Conservation (phyloP, 2,113 vertebrate species). For the Trichomycterus rosablanca region DNA sequence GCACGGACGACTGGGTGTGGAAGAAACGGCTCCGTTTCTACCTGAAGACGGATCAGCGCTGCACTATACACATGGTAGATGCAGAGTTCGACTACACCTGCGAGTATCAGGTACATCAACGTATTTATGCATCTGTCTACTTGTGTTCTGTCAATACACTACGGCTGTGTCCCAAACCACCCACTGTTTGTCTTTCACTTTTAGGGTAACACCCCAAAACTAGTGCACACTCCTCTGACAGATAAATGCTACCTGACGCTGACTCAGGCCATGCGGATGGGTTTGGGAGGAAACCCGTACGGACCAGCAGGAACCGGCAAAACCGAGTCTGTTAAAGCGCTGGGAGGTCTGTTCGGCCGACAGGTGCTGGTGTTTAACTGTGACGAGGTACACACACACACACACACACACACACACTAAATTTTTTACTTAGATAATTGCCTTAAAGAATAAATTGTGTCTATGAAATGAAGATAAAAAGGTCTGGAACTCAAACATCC, state of each 20-base stretch:
- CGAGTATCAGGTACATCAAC: conserved; percentile 84
- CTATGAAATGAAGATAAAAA: too few species aligned
- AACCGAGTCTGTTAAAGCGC: conserved; percentile 94
- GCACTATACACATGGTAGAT: conserved; percentile 89
- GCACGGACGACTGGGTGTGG: conserved; percentile 83
- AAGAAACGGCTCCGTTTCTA: conserved; percentile 94
- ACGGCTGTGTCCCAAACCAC: background rate
- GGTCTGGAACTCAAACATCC: too few species aligned
- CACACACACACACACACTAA: conserved; percentile 13
- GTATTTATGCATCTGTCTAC: background rate
- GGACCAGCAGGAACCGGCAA: conserved; percentile 96
- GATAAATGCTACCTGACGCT: conserved; percentile 97
- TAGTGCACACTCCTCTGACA: conserved; percentile 94
- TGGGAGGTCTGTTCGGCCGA: conserved; percentile 90
- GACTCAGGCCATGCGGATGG: conserved; percentile 96
- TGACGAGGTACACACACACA: conserved; percentile 80
- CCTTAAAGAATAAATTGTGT: too few species aligned
- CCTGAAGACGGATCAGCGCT: conserved; percentile 75
- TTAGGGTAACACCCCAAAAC: conserved; percentile 90
- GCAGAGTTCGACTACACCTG: conserved; percentile 91
- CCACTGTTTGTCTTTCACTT: background rate
- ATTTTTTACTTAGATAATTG: too few species aligned
- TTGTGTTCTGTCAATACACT: too few species aligned
- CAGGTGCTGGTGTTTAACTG: conserved; percentile 98
- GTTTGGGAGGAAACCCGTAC: conserved; percentile 94